Percentiles rank a stretch among this genome's conserved stretches.
phyloP scores from a whole-genome alignment of 2,113 vertebrate species.

The Alligator sinensis region DNA sequence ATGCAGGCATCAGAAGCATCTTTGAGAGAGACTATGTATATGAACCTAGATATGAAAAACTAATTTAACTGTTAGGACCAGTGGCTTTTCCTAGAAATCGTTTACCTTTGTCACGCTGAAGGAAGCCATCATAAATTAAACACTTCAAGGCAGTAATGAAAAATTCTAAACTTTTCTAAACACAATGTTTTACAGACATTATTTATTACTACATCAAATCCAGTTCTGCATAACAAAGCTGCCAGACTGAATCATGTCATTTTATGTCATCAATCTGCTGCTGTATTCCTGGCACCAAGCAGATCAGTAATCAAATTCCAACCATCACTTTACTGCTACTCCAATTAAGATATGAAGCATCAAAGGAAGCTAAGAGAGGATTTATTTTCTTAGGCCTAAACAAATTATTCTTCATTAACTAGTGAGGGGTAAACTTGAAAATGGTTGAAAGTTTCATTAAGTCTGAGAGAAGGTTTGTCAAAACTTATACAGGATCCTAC shows the following conservation, averaged over 20 bases:
- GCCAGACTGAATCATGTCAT: background rate
- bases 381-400: background rate
- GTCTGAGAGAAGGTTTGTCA: background rate
- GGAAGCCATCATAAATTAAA: conserved; percentile 32
- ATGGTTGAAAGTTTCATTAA: background rate
- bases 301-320: conserved; percentile 3
- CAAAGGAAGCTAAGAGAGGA: background rate
- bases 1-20: background rate
- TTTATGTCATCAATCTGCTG: conserved; percentile 10
- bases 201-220: conserved; percentile 30
- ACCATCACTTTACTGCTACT: background rate
- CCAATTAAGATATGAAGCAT: background rate
- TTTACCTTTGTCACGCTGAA: background rate
- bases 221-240: conserved; percentile 8
- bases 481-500: background rate
- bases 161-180: conserved; percentile 16
- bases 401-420: conserved; percentile 5
- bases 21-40: background rate
- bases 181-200: conserved; percentile 15
- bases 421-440: background rate
- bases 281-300: background rate
- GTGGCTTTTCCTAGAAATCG: background rate
- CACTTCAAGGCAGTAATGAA: conserved; percentile 16
- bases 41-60: background rate
- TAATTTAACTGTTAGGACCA: background rate